Percentiles rank a stretch among this genome's conserved stretches.
Evolutionary conservation across 1,140 invertebrate species (phyloP).

Genomic region (Drosophila repletoides): DNA sequence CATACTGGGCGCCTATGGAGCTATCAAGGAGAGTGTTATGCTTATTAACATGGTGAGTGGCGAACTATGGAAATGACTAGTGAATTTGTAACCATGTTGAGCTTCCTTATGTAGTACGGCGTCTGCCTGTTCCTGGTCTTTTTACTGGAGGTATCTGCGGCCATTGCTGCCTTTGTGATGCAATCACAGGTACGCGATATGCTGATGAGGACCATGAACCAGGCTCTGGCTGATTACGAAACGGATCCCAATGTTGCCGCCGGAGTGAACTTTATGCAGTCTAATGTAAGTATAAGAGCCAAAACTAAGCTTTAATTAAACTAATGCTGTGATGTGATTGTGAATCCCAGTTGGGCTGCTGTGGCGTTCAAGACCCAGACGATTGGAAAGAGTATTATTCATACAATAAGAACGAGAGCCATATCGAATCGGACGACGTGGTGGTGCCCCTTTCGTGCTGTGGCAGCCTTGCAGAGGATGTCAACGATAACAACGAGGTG

Average conservation of each 20-base stretch:
- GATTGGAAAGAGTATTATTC: constrained; percentile 86
- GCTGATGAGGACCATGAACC: constrained; percentile 85
- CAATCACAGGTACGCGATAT: constrained; percentile 85
- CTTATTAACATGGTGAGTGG: constrained; percentile 89
- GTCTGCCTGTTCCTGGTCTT: constrained; percentile 90
- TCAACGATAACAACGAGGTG: constrained; percentile 34
- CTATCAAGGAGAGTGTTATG: constrained; percentile 91
- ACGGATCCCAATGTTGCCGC: constrained; percentile 82
- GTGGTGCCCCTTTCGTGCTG: constrained; percentile 85
- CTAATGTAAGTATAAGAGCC: constrained; percentile 83
- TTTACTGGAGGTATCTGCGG: constrained; percentile 91
- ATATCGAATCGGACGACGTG: constrained; percentile 71
- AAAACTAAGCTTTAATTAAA: background rate
- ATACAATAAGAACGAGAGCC: constrained; percentile 44
- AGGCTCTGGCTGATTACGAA: constrained; percentile 85
- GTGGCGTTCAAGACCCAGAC: constrained; percentile 85
- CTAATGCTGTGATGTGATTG: background rate
- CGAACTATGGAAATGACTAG: too few species aligned
- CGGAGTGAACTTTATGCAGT: constrained; percentile 87
- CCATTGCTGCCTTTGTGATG: constrained; percentile 90
- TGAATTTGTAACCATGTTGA: background rate
- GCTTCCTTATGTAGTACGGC: constrained; percentile 87
- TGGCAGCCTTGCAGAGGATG: constrained; percentile 63
- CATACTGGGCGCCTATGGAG: constrained; percentile 91
- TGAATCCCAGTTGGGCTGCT: constrained; percentile 87